Evolutionary conservation across 2,797 vertebrate species (phyloP), one percentile per base, ranked within the genome.

Genomic region (Hippopotamyrus pictus): DNA sequence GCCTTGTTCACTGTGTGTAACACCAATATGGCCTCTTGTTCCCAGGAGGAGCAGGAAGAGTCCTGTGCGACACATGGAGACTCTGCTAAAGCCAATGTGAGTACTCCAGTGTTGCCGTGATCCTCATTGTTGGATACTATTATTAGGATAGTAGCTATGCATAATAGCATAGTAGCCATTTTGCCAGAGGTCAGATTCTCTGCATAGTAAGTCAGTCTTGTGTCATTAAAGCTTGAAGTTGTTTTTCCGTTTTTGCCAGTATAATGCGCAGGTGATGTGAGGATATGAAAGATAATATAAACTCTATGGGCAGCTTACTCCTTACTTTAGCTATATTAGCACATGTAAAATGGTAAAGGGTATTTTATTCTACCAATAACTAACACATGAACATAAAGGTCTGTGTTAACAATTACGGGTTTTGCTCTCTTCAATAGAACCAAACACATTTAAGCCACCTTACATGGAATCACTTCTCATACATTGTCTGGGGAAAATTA

Each of bases 61-160:
- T 90, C 90, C 2, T 82, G 93, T 88, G 93, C 94, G 93, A 95
- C 90, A 91, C 96, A 95, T 53, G 96, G 96, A 0, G 96, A 96
- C 88, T 97, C 97, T 0, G 97, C 97, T 93, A 97, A 98, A 92
- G 96, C 96, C 53, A 96, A 96, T 82, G 97, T 97, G 94, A 90
- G 92, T 94, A 6, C 50, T 48, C 0, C 50, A 22, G 5, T 41
- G 33, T 41, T 76, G 33, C 17, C 6, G 14, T 79, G 37, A 79
- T 79, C 73, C 37, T 44, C 12, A 44, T 6, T 44, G 37, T 79
- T 79, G 14, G 5, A 76, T 41, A 41, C 14, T 17, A 37, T 41
- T 19, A 19, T 76, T 76, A 76, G 69, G 33, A 41, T 79, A 79
- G 37, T 44, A 19, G 37, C 33, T 19, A n/a, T 76, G 69, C 12